Conservation (phyloP, 2,797 vertebrate genomes). For the Lateolabrax maculatus region DNA sequence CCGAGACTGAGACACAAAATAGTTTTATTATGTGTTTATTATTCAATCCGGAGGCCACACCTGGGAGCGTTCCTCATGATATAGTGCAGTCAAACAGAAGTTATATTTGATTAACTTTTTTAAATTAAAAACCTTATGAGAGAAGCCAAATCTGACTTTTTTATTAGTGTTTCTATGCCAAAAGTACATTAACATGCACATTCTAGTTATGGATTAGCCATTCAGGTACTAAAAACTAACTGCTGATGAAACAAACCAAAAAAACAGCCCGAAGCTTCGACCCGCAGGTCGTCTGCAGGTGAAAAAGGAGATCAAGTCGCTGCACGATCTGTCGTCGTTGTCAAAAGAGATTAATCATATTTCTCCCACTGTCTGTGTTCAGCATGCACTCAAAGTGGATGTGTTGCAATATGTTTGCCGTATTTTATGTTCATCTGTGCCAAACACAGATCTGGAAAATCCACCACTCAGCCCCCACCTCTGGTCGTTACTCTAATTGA, state of each 20-base stretch:
- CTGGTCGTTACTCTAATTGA: conserved; percentile 74
- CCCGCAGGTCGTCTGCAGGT: conserved; percentile 25
- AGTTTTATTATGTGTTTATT: neutral
- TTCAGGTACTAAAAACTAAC: neutral
- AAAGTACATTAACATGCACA: conserved; percentile 20
- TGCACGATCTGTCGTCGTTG: conserved; percentile 12
- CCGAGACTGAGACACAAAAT: neutral
- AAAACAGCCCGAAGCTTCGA: conserved; percentile 19
- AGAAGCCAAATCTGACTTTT: neutral
- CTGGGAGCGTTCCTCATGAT: neutral
- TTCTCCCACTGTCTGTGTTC: neutral
- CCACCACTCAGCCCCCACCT: conserved; percentile 40
- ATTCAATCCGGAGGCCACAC: conserved; percentile 8
- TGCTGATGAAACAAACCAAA: conserved; percentile 4
- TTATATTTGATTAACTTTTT: neutral
- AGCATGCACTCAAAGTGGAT: too few species aligned
- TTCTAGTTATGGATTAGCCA: neutral
- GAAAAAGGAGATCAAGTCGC: conserved; percentile 37
- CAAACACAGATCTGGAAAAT: conserved; percentile 45
- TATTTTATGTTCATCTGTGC: too few species aligned
- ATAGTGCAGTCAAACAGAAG: conserved; percentile 14
- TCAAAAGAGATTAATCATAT: conserved; percentile 19
- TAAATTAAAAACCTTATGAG: neutral
- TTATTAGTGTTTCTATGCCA: neutral
- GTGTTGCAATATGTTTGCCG: too few species aligned